Evolutionary conservation across 2,888 invertebrate species (phyloP).

Genomic region (Spilosoma lubricipeda): DNA sequence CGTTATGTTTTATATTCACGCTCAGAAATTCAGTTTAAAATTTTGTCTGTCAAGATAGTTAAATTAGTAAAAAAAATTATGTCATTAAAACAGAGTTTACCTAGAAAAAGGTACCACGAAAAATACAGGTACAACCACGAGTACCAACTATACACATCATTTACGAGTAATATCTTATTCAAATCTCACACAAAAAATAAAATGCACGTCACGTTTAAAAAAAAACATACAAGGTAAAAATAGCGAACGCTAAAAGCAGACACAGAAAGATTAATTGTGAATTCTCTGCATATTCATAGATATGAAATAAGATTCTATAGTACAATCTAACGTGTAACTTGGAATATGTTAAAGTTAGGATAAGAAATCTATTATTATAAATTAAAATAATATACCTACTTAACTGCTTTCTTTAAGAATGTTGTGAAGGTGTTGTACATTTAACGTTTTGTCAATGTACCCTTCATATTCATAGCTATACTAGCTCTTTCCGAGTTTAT

Average conservation of each 20-base stretch:
- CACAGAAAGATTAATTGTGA: constrained; percentile 7
- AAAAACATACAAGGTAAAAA: neutral
- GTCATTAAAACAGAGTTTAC: too few relatives aligned
- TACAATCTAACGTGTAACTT: neutral
- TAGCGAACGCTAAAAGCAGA: neutral
- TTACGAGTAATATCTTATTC: too few relatives aligned
- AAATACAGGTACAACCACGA: too few relatives aligned
- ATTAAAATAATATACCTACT: too few relatives aligned
- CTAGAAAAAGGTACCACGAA: too few relatives aligned
- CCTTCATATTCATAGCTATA: too few relatives aligned
- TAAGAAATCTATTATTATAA: neutral
- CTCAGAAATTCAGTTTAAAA: neutral
- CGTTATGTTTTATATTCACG: neutral
- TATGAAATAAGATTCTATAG: neutral
- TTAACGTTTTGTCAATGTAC: too few relatives aligned
- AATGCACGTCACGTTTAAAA: too few relatives aligned
- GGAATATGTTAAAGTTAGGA: neutral
- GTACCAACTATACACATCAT: too few relatives aligned
- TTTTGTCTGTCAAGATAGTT: neutral
- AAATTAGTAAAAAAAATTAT: too few relatives aligned
- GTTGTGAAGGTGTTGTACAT: neutral
- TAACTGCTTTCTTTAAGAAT: neutral
- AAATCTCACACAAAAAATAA: too few relatives aligned
- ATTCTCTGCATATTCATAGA: constrained; percentile 4
- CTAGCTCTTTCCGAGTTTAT: too few relatives aligned